phyloP scores from a whole-genome alignment of 2,888 invertebrate genomes.

The Matsumyia berberina region DNA sequence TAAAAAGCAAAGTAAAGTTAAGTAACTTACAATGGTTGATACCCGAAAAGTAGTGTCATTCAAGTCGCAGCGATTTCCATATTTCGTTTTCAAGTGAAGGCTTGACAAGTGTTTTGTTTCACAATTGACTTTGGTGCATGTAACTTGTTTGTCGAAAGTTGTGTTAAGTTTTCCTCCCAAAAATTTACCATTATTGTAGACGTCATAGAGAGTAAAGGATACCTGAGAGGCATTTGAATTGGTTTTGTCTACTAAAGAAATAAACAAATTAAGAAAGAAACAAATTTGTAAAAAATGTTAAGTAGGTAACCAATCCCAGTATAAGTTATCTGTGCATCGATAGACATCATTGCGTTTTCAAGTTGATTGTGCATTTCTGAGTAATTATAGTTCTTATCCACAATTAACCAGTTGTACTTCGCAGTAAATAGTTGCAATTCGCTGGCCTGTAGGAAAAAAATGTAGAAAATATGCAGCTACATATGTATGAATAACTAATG shows the following conservation, averaged over 20 bases:
- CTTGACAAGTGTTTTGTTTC: slow-evolving; percentile 78
- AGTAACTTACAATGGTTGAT: slow-evolving; percentile 79
- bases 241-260: slow-evolving; percentile 11
- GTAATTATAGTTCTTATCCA: slow-evolving; percentile 77
- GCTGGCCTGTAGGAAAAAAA: slow-evolving; percentile 78
- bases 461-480: too few species aligned
- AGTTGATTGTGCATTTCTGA: slow-evolving; percentile 77
- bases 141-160: slow-evolving; percentile 79
- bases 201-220: slow-evolving; percentile 79
- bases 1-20: too few species aligned
- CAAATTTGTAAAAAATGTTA: background rate
- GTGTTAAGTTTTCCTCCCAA: slow-evolving; percentile 82
- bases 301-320: slow-evolving; percentile 45
- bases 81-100: slow-evolving; percentile 77
- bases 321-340: slow-evolving; percentile 81
- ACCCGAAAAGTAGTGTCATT: slow-evolving; percentile 80
- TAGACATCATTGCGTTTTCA: slow-evolving; percentile 78
- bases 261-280: background rate
- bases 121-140: slow-evolving; percentile 77
- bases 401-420: slow-evolving; percentile 80
- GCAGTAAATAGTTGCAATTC: slow-evolving; percentile 77
- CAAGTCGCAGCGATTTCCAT: slow-evolving; percentile 80
- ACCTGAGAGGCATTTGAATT: background rate
- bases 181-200: slow-evolving; percentile 82
- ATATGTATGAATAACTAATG: too few species aligned